A percentile compares a stretch with the other conserved stretches of the same genome.
Evolutionary conservation across 2,797 vertebrate genomes (phyloP).

Genomic region (Chaenodraco wilsoni): DNA sequence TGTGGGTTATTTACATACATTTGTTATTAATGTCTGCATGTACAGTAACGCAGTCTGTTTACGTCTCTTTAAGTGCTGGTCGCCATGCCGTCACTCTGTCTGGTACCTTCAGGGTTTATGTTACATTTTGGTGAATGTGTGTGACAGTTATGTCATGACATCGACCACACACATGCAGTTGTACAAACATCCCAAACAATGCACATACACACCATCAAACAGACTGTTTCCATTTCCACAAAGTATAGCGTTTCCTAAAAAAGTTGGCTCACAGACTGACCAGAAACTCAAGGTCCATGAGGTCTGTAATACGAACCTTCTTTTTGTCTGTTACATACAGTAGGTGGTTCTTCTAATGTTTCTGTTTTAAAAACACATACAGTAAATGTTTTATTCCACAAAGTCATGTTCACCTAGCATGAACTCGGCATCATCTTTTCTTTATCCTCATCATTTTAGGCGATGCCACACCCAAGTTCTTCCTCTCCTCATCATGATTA

Average conservation of each 20-base stretch:
- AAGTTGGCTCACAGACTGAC: background rate
- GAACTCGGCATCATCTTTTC: background rate
- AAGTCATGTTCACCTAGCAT: too few relatives aligned
- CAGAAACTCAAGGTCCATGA: too few relatives aligned
- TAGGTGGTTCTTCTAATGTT: background rate
- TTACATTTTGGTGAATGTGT: conserved; percentile 14
- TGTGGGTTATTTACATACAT: background rate
- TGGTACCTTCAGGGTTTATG: conserved; percentile 22
- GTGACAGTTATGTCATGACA: background rate
- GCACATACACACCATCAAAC: background rate
- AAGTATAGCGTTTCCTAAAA: background rate
- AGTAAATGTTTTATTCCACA: background rate
- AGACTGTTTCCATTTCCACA: background rate
- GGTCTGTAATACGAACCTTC: background rate
- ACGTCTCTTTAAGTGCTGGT: conserved; percentile 1
- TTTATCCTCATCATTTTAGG: background rate
- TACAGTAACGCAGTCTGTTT: background rate
- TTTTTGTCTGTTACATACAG: conserved; percentile 13
- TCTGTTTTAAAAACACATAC: conserved; percentile 6
- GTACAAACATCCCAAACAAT: conserved; percentile 1
- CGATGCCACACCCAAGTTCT: background rate
- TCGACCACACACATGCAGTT: conserved; percentile 1
- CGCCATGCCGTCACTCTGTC: conserved; percentile 17
- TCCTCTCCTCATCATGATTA: conserved; percentile 21
- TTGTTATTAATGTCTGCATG: background rate